Evolutionary conservation across 2,113 vertebrate species (phyloP).

Genomic region (Pangasianodon hypophthalmus): DNA sequence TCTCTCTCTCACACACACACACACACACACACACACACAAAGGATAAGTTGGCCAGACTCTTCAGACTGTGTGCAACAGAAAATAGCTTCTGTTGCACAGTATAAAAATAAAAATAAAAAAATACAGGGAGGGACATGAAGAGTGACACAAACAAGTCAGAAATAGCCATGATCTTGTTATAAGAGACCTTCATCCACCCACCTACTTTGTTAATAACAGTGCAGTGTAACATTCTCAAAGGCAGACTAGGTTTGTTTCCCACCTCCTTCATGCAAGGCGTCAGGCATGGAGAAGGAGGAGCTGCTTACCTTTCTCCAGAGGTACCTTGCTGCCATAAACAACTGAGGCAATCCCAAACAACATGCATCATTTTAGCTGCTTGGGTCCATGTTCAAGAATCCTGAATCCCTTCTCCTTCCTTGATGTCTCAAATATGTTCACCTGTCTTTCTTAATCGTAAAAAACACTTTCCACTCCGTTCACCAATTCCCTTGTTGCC

Average conservation of each 20-base stretch:
- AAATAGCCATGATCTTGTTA: neutral
- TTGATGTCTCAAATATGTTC: neutral
- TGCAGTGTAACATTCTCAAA: neutral
- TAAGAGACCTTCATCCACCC: neutral
- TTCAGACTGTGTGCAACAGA: neutral
- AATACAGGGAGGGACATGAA: slow-evolving; percentile 50
- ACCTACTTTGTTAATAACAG: neutral
- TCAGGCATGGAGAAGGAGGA: neutral
- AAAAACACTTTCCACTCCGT: neutral
- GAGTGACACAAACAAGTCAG: slow-evolving; percentile 25
- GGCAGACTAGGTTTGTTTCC: neutral
- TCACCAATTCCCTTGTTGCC: neutral
- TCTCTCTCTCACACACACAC: no score
- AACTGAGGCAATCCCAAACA: slow-evolving; percentile 67
- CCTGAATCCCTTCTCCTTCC: slow-evolving; percentile 24
- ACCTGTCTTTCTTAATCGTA: neutral
- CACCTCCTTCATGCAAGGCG: neutral
- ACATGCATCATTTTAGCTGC: slow-evolving; percentile 56
- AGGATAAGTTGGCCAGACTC: slow-evolving; percentile 1
- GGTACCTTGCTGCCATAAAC: slow-evolving; percentile 49
- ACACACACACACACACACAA: neutral
- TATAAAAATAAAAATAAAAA: no score
- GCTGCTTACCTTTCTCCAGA: slow-evolving; percentile 56
- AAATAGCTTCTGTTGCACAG: neutral
- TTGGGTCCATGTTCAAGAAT: slow-evolving; percentile 48